phyloP scores from a whole-genome alignment of 2,888 invertebrate species.

The Hesperia comma region DNA sequence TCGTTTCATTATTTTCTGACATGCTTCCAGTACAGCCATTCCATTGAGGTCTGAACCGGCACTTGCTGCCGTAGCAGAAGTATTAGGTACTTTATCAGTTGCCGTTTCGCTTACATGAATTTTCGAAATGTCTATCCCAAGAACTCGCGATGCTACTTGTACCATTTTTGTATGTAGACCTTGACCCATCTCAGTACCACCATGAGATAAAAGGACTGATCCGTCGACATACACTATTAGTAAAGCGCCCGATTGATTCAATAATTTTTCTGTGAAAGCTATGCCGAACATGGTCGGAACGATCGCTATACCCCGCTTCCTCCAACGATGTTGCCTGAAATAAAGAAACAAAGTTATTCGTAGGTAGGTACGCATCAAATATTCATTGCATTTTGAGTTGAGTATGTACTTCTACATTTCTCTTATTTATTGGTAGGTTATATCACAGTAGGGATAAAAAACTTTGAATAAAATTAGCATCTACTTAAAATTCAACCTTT shows the following conservation, averaged over 20 bases:
- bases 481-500: too few relatives aligned
- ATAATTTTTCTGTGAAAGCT: slow-evolving; percentile 88
- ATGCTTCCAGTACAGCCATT: slow-evolving; percentile 94
- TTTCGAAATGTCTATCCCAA: slow-evolving; percentile 87
- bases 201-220: slow-evolving; percentile 94
- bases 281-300: slow-evolving; percentile 94
- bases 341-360: slow-evolving; percentile 18
- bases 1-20: slow-evolving; percentile 88
- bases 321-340: slow-evolving; percentile 90
- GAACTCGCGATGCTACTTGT: slow-evolving; percentile 91
- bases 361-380: too few relatives aligned
- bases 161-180: slow-evolving; percentile 98
- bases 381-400: too few relatives aligned
- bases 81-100: slow-evolving; percentile 96
- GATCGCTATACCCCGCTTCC: slow-evolving; percentile 92
- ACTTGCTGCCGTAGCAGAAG: slow-evolving; percentile 95
- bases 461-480: too few relatives aligned
- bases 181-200: slow-evolving; percentile 99
- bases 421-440: too few relatives aligned
- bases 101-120: slow-evolving; percentile 93
- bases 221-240: slow-evolving; percentile 95
- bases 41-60: slow-evolving; percentile 95
- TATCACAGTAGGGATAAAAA: too few relatives aligned
- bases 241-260: slow-evolving; percentile 95
- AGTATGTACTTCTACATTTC: too few relatives aligned